A percentile compares a stretch with the other conserved stretches of the same genome.
Conservation (phyloP, 2,888 invertebrate genomes). For the Panorpa germanica region DNA sequence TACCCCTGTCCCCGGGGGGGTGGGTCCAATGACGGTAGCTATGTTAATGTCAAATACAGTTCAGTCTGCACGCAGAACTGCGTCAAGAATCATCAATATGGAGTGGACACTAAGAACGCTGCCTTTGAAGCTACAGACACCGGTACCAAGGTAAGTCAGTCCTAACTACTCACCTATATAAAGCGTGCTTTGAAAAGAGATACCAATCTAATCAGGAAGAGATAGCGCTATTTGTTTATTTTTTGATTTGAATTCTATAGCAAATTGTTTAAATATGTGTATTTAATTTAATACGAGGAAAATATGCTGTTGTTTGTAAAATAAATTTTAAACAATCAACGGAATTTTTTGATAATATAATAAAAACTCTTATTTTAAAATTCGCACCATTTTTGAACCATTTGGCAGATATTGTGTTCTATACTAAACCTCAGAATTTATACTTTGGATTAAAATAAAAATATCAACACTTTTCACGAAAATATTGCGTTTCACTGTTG, state of each 20-base stretch:
- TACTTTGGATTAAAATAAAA: too few species aligned
- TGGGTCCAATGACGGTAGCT: constrained; percentile 98
- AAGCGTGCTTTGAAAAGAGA: not conserved
- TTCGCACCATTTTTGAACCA: too few species aligned
- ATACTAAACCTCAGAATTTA: too few species aligned
- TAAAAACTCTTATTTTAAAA: too few species aligned
- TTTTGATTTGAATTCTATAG: not conserved
- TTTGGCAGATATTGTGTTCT: too few species aligned
- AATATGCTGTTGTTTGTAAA: constrained; percentile 2
- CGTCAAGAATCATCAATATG: constrained; percentile 29
- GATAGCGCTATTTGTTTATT: constrained; percentile 1
- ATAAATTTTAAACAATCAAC: too few species aligned
- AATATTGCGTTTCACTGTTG: too few species aligned
- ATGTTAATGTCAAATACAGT: constrained; percentile 95
- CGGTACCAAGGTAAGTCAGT: constrained; percentile 61
- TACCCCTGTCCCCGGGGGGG: constrained; percentile 92
- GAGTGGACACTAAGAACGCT: constrained; percentile 57
- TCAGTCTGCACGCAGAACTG: constrained; percentile 51
- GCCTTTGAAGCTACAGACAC: constrained; percentile 38
- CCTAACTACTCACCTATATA: constrained; percentile 2
- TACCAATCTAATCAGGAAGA: not conserved
- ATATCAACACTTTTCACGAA: too few species aligned
- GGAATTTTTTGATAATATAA: too few species aligned
- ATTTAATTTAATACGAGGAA: constrained; percentile 1
- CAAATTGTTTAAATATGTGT: constrained; percentile 5